Evolutionary conservation across 1,140 invertebrate species (phyloP).

Genomic region (Drosophila biarmipes): DNA sequence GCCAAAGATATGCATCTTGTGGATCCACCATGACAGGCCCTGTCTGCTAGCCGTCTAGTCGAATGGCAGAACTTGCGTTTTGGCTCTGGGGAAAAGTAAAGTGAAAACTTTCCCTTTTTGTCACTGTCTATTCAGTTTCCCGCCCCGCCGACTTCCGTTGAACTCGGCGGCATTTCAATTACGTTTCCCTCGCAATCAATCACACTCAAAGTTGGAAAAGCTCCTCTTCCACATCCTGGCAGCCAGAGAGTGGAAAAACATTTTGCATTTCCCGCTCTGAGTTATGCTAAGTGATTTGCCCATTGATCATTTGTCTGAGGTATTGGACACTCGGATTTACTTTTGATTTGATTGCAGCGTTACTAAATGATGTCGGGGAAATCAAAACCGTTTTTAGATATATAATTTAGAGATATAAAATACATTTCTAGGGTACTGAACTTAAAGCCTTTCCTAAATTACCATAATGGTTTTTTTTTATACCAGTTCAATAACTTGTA

Average conservation of each 20-base stretch:
- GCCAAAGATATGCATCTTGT: conserved; percentile 38
- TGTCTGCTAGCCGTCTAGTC: conserved; percentile 61
- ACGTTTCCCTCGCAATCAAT: conserved; percentile 68
- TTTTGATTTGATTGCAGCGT: conserved; percentile 28
- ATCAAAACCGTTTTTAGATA: neutral
- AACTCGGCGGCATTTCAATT: conserved; percentile 69
- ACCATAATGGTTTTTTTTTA: too few species aligned
- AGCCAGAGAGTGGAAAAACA: conserved; percentile 42
- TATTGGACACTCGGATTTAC: conserved; percentile 28
- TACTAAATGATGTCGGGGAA: neutral
- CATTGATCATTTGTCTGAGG: conserved; percentile 46
- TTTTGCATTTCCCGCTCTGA: conserved; percentile 47
- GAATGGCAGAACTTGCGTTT: conserved; percentile 14
- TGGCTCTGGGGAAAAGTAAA: conserved; percentile 39
- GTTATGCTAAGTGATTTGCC: conserved; percentile 38
- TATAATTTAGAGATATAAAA: neutral
- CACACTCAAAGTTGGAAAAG: conserved; percentile 70
- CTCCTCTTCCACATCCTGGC: conserved; percentile 25
- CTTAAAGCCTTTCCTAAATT: too few species aligned
- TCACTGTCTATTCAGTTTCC: conserved; percentile 41
- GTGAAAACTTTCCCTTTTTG: conserved; percentile 74
- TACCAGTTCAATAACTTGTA: too few species aligned
- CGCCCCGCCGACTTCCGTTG: neutral
- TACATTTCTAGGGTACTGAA: too few species aligned
- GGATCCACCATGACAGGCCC: conserved; percentile 36